These are phyloP conservation scores for Microplitis manilae DNA, from an alignment of 2,888 invertebrate genomes.

Conservation along the genomic window DNA sequence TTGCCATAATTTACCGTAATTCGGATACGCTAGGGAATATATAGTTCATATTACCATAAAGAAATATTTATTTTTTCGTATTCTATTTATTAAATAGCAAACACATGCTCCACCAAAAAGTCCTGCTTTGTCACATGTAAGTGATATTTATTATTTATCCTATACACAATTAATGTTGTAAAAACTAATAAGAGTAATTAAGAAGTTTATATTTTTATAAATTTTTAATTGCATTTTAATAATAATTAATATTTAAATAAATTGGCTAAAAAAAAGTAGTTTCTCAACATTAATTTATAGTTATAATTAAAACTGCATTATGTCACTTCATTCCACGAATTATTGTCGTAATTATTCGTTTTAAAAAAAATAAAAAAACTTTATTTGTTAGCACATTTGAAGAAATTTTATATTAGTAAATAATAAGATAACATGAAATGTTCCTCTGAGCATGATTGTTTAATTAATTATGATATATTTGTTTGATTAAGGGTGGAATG, in stretches of 20 bases:
- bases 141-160: constrained; percentile 38
- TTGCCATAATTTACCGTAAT: too few species aligned
- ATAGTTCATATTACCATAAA: too few species aligned
- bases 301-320: background rate
- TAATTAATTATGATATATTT: constrained; percentile 51
- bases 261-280: background rate
- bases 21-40: too few species aligned
- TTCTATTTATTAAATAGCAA: constrained; percentile 45
- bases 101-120: constrained; percentile 58
- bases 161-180: background rate
- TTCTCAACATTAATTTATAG: background rate
- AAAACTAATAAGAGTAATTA: too few species aligned
- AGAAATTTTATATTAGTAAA: background rate
- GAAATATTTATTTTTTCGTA: too few species aligned
- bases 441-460: constrained; percentile 47
- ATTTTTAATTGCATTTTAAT: too few species aligned
- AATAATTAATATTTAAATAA: too few species aligned
- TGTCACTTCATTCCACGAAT: background rate
- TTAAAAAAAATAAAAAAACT: background rate
- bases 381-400: too few species aligned
- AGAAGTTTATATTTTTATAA: too few species aligned
- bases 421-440: background rate
- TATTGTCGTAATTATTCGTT: too few species aligned
- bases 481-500: constrained; percentile 66
- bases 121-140: constrained; percentile 62